Percentiles rank a stretch among this genome's conserved stretches.
Conservation (phyloP, 2,113 vertebrate genomes). For the Sceloporus undulatus region DNA sequence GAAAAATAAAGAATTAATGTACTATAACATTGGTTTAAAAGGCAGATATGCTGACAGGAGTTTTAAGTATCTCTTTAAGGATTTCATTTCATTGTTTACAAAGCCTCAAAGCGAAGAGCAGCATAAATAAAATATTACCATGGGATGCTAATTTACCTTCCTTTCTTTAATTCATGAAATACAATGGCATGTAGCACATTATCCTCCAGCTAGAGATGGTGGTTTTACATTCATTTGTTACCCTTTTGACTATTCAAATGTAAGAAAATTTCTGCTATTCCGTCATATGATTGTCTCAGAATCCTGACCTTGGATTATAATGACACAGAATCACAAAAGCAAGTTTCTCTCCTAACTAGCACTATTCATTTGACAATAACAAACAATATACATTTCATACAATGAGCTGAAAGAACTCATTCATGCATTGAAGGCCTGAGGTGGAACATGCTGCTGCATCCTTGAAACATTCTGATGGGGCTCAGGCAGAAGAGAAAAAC, state of each 20-base stretch:
- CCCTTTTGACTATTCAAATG: constrained; percentile 6
- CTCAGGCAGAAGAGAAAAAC: background rate
- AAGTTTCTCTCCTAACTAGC: accelerated
- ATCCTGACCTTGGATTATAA: background rate
- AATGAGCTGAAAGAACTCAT: accelerated
- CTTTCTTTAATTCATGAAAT: constrained; percentile 51
- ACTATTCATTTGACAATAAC: constrained; percentile 12
- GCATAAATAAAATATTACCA: constrained; percentile 62
- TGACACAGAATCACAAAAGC: background rate
- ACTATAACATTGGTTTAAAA: constrained; percentile 35
- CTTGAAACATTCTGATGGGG: background rate
- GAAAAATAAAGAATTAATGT: constrained; percentile 40
- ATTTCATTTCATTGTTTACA: constrained; percentile 48
- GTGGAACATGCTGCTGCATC: background rate
- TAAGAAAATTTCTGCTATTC: background rate
- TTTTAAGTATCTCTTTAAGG: constrained; percentile 16
- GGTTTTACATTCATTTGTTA: constrained; percentile 58
- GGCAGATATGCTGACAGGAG: background rate
- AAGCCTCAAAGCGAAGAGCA: constrained; percentile 49
- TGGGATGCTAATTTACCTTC: constrained; percentile 55
- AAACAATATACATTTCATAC: constrained; percentile 22
- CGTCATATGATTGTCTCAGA: constrained; percentile 4
- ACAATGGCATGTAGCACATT: constrained; percentile 49
- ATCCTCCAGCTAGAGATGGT: constrained; percentile 32
- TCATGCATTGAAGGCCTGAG: background rate